Percentiles rank a stretch among this genome's conserved stretches.
Evolutionary conservation across 2,797 vertebrate genomes (phyloP).

Genomic region (Hemibagrus guttatus): DNA sequence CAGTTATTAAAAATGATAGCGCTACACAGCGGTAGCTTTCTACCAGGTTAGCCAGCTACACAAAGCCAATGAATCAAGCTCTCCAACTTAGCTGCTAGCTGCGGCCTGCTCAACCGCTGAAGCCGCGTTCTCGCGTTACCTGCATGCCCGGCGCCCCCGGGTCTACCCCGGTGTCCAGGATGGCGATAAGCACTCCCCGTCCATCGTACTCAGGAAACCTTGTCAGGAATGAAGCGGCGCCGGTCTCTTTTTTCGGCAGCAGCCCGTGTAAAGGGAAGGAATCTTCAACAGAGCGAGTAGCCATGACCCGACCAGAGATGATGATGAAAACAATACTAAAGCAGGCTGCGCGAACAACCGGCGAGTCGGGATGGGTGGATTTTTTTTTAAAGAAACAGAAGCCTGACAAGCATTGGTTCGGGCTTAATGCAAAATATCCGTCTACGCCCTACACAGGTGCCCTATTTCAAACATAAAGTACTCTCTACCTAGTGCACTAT

Average conservation of each 20-base stretch:
- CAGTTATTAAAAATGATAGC: neutral
- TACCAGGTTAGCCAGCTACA: neutral
- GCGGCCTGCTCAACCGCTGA: conserved; percentile 30
- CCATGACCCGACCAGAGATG: conserved; percentile 79
- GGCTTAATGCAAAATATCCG: neutral
- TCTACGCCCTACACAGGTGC: neutral
- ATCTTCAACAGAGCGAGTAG: conserved; percentile 84
- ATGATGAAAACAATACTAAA: conserved; percentile 71
- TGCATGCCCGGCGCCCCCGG: conserved; percentile 97
- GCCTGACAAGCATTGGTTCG: neutral
- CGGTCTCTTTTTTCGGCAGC: conserved; percentile 96
- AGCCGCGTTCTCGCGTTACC: conserved; percentile 66
- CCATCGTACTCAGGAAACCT: conserved; percentile 93
- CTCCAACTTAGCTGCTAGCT: neutral
- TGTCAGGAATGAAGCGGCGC: conserved; percentile 86
- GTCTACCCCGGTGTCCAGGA: conserved; percentile 95
- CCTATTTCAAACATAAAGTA: neutral
- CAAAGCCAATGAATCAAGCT: conserved; percentile 4
- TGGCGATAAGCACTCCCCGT: conserved; percentile 88
- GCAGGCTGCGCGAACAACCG: conserved; percentile 44
- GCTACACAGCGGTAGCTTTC: neutral
- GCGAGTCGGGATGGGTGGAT: conserved; percentile 42
- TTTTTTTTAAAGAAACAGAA: conserved; percentile 69
- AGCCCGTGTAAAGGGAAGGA: conserved; percentile 94
- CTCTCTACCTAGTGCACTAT: neutral